Conservation (phyloP, 2,113 vertebrate genomes). For the Bucco capensis region DNA sequence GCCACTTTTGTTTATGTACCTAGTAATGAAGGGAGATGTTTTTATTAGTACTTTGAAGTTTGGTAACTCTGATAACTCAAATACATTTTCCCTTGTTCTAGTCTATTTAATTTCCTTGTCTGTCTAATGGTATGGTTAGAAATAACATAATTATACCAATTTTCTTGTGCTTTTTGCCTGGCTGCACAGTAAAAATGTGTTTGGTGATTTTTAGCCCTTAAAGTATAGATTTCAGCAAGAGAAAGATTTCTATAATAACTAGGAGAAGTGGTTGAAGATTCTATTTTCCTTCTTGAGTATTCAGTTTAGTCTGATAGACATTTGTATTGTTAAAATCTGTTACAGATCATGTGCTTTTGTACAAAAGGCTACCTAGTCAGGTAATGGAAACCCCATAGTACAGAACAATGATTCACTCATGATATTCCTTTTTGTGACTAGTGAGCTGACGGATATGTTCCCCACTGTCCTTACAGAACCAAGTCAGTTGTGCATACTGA, state of each 20-base stretch:
- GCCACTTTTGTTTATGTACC: not conserved
- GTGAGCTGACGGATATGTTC: slow-evolving; percentile 22
- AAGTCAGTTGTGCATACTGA: not conserved
- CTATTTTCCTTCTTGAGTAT: not conserved
- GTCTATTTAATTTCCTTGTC: not conserved
- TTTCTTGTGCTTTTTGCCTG: not conserved
- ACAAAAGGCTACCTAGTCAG: not conserved
- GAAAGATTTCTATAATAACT: slow-evolving; percentile 24
- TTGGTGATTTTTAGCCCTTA: not conserved
- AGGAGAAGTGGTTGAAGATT: slow-evolving; percentile 3
- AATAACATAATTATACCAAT: not conserved
- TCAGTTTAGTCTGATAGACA: not conserved
- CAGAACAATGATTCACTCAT: slow-evolving; percentile 24
- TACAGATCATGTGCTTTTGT: not conserved
- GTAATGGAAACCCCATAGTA: not conserved
- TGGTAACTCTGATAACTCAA: not conserved
- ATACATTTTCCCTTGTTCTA: not conserved
- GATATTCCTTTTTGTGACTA: not conserved
- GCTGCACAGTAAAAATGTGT: not conserved
- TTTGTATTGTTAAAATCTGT: slow-evolving; percentile 17
- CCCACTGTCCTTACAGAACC: not conserved
- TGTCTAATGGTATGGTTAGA: not conserved
- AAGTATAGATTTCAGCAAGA: slow-evolving; percentile 23
- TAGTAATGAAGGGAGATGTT: not conserved
- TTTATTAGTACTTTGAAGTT: not conserved